Percentiles rank a stretch among this genome's conserved stretches.
Conservation (phyloP, 1,140 invertebrate genomes). For the Popillia japonica region DNA sequence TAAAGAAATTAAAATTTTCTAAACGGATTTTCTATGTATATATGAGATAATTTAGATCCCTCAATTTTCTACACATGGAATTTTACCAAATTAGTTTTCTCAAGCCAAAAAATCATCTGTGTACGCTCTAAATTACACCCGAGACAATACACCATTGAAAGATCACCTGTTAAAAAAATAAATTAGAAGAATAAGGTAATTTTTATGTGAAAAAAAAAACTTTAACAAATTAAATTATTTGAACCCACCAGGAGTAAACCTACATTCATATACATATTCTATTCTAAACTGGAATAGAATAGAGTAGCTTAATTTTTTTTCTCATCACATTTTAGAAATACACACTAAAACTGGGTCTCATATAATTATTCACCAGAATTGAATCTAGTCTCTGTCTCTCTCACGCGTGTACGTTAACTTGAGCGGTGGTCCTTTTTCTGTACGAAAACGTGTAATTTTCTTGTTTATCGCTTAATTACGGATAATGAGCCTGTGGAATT, state of each 20-base stretch:
- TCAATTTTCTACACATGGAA: too few species aligned
- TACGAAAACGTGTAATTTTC: conserved; percentile 7
- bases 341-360: not conserved
- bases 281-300: not conserved
- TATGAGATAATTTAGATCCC: too few species aligned
- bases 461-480: conserved; percentile 1
- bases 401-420: not conserved
- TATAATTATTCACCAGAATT: not conserved
- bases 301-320: not conserved
- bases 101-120: not conserved
- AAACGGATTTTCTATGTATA: too few species aligned
- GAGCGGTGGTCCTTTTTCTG: not conserved
- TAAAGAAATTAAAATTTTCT: too few species aligned
- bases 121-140: not conserved
- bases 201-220: conserved; percentile 11
- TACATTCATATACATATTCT: not conserved
- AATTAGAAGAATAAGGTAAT: conserved; percentile 11
- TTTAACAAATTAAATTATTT: not conserved
- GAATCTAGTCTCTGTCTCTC: not conserved
- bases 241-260: not conserved
- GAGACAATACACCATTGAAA: not conserved
- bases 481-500: not conserved
- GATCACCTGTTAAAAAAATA: not conserved
- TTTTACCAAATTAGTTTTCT: too few species aligned
- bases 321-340: not conserved